Conservation (phyloP, 2,888 invertebrate genomes). For the Geophilus truncorum region DNA sequence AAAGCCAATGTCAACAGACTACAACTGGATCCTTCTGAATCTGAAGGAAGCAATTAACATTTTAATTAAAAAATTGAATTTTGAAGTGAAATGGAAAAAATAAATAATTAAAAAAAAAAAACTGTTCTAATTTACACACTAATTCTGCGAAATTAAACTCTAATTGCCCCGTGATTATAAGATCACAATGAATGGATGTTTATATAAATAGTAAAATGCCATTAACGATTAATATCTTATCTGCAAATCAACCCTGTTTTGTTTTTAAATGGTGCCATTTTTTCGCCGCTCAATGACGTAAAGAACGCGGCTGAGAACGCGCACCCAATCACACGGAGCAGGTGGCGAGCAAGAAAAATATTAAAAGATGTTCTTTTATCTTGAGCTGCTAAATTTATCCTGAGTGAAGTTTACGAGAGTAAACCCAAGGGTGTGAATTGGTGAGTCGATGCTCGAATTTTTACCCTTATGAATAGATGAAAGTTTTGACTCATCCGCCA, state of each 20-base stretch:
- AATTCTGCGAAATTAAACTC: not conserved
- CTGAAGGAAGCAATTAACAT: not conserved
- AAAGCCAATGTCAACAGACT: not conserved
- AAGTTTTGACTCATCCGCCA: not conserved
- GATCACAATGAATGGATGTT: not conserved
- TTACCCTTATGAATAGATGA: too few species aligned
- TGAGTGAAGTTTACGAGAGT: not conserved
- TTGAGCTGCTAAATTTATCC: not conserved
- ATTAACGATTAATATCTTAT: not conserved
- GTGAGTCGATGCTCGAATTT: too few species aligned
- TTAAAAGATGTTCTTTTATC: slow-evolving; percentile 6
- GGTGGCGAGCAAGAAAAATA: not conserved
- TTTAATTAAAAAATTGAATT: not conserved
- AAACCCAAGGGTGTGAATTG: not conserved
- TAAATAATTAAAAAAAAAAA: not conserved
- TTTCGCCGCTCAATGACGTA: not conserved
- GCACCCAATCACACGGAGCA: not conserved
- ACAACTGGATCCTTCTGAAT: not conserved
- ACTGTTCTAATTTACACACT: not conserved
- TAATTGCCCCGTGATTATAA: not conserved
- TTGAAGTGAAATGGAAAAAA: too few species aligned
- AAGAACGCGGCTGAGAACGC: not conserved
- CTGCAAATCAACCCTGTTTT: not conserved
- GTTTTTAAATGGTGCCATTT: not conserved
- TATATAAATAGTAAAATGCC: not conserved